Conservation (phyloP, 2,113 vertebrate species). For the Todiramphus chloris region DNA sequence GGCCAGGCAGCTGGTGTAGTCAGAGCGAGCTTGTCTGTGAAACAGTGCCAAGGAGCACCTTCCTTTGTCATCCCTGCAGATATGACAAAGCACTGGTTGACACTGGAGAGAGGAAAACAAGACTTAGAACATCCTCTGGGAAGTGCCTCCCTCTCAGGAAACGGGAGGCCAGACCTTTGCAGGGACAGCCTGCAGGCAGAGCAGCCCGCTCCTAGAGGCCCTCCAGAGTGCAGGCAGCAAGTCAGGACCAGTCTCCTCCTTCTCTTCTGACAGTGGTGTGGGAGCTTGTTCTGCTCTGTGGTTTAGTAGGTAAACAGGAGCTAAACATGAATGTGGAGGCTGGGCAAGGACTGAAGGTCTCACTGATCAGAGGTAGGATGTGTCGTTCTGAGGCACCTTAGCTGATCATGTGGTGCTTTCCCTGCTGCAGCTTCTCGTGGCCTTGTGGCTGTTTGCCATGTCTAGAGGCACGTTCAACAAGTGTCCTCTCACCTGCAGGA, state of each 20-base stretch:
- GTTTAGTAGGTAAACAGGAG: background rate
- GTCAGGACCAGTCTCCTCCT: background rate
- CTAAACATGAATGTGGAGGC: background rate
- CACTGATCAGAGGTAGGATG: accelerated
- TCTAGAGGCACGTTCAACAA: background rate
- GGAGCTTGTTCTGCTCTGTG: background rate
- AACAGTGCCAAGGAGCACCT: background rate
- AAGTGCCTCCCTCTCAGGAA: background rate
- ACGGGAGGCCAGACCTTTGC: background rate
- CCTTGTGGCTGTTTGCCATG: background rate
- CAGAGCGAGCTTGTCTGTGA: background rate
- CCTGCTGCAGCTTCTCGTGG: background rate
- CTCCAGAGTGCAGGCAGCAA: background rate
- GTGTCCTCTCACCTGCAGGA: background rate
- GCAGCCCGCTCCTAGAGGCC: background rate
- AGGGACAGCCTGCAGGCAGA: background rate
- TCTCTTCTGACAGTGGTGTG: background rate
- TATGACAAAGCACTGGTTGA: background rate
- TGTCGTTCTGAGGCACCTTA: background rate
- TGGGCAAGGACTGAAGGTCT: background rate
- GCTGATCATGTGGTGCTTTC: background rate
- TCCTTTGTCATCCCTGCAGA: background rate
- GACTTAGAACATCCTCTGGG: background rate
- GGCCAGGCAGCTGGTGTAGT: background rate
- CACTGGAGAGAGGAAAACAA: background rate